Evolutionary conservation across 2,888 invertebrate genomes (phyloP).

Genomic region (Harmothoe impar): DNA sequence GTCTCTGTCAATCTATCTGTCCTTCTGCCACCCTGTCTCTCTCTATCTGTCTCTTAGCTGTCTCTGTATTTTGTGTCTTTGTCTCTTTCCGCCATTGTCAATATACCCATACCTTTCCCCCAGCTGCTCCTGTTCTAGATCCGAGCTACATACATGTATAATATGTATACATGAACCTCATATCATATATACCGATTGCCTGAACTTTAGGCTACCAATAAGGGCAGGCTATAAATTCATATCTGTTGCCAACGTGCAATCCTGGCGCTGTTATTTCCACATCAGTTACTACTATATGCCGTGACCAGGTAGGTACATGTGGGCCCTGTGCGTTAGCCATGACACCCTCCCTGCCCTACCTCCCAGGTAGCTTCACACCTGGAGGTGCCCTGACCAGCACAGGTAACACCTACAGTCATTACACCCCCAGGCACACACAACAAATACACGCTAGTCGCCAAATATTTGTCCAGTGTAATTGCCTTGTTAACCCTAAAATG

Average conservation of each 20-base stretch:
- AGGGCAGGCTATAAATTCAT: background rate
- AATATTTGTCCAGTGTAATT: background rate
- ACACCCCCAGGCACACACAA: background rate
- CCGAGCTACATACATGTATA: no score
- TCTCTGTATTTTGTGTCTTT: background rate
- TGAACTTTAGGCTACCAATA: background rate
- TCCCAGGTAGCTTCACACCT: background rate
- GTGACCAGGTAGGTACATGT: background rate
- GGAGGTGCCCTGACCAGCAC: background rate
- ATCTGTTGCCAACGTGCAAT: background rate
- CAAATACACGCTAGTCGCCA: background rate
- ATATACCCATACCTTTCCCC: background rate
- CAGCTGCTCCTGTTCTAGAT: no score
- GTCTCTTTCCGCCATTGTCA: background rate
- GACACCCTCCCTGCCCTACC: background rate
- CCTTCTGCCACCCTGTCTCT: background rate
- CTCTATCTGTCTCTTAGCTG: background rate
- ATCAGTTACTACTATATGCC: background rate
- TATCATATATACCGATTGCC: no score
- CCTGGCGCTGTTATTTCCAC: background rate
- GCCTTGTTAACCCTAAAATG: background rate
- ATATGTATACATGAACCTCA: no score
- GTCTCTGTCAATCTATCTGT: background rate
- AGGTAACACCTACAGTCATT: background rate
- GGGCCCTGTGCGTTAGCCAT: background rate